Evolutionary conservation across 30 jellyfish, hydroid and myxozoan species (phyloP).

Genomic region (Aurelia sp.): DNA sequence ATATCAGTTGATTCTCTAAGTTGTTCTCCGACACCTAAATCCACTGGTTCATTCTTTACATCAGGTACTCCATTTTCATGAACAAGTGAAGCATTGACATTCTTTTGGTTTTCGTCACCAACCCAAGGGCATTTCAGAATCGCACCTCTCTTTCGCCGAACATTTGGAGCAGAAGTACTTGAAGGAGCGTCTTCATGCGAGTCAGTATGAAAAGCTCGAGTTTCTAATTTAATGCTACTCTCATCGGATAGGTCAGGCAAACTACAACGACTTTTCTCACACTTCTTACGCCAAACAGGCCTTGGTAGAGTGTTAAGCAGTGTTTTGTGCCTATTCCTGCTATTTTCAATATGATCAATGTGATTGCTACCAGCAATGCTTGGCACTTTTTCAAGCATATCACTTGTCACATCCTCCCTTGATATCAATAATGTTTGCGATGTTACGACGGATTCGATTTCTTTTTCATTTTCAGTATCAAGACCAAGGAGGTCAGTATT

Average conservation of each 20-base stretch:
- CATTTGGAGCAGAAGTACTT: not conserved
- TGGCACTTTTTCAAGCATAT: conserved; percentile 8
- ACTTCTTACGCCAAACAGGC: not conserved
- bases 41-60: no score
- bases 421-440: conserved; percentile 26
- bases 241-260: conserved; percentile 1
- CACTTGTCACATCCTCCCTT: not conserved
- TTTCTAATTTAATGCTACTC: not conserved
- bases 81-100: not conserved
- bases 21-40: not conserved
- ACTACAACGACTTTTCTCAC: not conserved
- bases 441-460: conserved; percentile 16
- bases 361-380: not conserved
- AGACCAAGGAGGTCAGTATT: not conserved
- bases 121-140: not conserved
- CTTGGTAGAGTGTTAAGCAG: not conserved
- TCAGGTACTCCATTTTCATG: no score
- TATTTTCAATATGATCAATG: not conserved
- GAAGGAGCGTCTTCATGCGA: not conserved
- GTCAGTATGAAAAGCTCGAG: not conserved
- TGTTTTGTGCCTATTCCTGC: not conserved
- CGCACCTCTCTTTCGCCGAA: conserved; percentile 9
- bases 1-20: conserved; percentile 31
- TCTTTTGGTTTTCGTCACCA: not conserved
- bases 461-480: not conserved